Evolutionary conservation across 2,113 vertebrate species (phyloP).

Genomic region (Solea senegalensis): DNA sequence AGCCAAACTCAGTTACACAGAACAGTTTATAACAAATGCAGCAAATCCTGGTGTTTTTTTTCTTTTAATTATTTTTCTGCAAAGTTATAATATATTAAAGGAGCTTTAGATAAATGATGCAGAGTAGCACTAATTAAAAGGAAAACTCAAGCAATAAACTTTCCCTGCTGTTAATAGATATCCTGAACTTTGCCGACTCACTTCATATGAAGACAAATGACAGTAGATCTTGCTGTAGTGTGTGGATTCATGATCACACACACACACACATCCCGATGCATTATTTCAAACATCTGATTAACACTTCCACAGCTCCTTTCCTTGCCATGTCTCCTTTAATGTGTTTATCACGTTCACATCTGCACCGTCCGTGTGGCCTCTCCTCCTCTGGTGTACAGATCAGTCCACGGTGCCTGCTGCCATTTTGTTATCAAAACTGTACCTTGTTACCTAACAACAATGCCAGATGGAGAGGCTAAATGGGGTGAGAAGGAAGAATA

Average conservation of each 20-base stretch:
- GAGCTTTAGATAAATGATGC: slow-evolving; percentile 11
- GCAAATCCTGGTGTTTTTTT: slow-evolving; percentile 22
- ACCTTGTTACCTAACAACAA: slow-evolving; percentile 1
- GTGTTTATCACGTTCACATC: slow-evolving; percentile 3
- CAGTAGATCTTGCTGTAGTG: not conserved
- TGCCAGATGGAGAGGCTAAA: slow-evolving; percentile 11
- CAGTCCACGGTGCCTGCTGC: slow-evolving; percentile 14
- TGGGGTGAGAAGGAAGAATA: not conserved
- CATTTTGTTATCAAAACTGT: slow-evolving; percentile 17
- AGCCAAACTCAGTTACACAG: slow-evolving; percentile 4
- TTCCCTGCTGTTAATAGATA: not conserved
- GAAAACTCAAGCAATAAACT: not conserved
- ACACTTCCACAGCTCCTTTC: slow-evolving; percentile 23
- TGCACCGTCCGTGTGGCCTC: not conserved
- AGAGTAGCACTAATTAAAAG: not conserved
- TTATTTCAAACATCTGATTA: slow-evolving; percentile 12
- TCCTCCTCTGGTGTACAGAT: slow-evolving; percentile 12
- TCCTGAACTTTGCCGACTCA: not conserved
- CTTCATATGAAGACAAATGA: not conserved
- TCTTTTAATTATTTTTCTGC: slow-evolving; percentile 28
- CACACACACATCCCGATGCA: slow-evolving; percentile 4
- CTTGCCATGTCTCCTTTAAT: slow-evolving; percentile 26
- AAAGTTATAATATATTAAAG: slow-evolving; percentile 39
- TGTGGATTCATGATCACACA: not conserved
- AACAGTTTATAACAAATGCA: slow-evolving; percentile 15